A percentile compares a stretch with the other conserved stretches of the same genome.
Evolutionary conservation across 92 coral and sea anemone genomes (phyloP).

Genomic region (Paramuricea clavata): DNA sequence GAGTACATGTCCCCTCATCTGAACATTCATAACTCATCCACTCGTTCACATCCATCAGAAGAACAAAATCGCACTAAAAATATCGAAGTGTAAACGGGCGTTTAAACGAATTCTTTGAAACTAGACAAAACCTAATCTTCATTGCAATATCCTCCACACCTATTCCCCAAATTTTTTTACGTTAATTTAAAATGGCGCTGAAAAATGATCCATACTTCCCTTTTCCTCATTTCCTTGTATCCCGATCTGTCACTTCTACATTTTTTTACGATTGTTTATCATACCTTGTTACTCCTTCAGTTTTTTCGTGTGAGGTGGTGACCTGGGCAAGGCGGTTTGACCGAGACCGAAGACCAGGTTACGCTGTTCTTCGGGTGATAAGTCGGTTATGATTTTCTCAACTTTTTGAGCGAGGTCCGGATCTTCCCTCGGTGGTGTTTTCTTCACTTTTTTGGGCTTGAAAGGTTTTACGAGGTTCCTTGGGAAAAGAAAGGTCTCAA

Average conservation of each 20-base stretch:
- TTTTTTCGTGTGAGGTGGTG: constrained; percentile 14
- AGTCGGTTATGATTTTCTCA: constrained; percentile 83
- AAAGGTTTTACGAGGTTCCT: constrained; percentile 84
- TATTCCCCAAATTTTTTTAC: no score
- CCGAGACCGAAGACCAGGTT: constrained; percentile 29
- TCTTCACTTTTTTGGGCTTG: constrained; percentile 77
- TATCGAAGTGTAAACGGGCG: no score
- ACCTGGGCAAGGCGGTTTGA: neutral
- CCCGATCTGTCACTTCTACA: no score
- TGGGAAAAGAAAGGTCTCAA: neutral
- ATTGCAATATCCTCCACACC: no score
- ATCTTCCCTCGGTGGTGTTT: constrained; percentile 74
- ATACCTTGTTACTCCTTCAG: neutral
- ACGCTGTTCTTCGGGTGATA: constrained; percentile 70
- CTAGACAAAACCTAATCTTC: no score
- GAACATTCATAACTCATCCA: no score
- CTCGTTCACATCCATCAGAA: no score
- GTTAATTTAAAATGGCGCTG: neutral
- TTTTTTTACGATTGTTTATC: neutral
- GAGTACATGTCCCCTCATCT: no score
- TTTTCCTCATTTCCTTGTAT: no score
- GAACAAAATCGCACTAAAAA: no score
- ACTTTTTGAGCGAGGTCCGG: constrained; percentile 86
- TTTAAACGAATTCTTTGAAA: no score
- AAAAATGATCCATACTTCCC: no score